A percentile compares a stretch with the other conserved stretches of the same genome.
phyloP scores from a whole-genome alignment of 2,888 invertebrate genomes.

The Xanthorhoe designata region DNA sequence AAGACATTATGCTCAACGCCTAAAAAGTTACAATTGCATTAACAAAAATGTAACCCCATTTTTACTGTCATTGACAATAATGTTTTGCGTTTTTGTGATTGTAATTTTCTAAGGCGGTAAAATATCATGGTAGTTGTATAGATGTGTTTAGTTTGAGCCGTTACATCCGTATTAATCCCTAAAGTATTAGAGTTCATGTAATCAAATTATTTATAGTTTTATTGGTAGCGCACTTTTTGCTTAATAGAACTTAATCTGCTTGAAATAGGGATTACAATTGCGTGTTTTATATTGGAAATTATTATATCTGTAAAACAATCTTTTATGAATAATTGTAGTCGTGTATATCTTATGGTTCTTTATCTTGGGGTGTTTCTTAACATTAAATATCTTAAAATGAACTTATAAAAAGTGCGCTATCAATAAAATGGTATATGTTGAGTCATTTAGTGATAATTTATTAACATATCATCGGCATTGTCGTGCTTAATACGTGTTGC shows the following conservation, averaged over 20 bases:
- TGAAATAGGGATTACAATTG: conserved; percentile 26
- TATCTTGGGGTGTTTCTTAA: conserved; percentile 6
- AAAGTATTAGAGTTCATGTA: conserved; percentile 32
- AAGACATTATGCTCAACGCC: conserved; percentile 73
- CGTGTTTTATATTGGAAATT: neutral
- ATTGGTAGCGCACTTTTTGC: conserved; percentile 35
- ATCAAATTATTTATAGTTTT: conserved; percentile 43
- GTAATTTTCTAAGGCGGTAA: neutral
- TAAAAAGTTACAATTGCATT: conserved; percentile 42
- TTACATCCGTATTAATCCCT: conserved; percentile 31
- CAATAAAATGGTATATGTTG: conserved; percentile 48
- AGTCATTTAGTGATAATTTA: conserved; percentile 66
- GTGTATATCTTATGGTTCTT: neutral
- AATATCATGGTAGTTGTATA: conserved; percentile 48
- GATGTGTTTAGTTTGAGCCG: conserved; percentile 50
- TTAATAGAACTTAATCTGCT: conserved; percentile 28
- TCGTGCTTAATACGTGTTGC: conserved; percentile 77
- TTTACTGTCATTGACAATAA: neutral
- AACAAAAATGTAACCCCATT: neutral
- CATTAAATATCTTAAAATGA: neutral
- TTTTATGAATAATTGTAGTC: neutral
- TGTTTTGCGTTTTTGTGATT: conserved; percentile 11
- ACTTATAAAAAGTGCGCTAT: conserved; percentile 32
- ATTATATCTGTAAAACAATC: neutral
- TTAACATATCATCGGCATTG: conserved; percentile 81